Percentiles rank a stretch among this genome's conserved stretches.
Evolutionary conservation across 2,888 invertebrate species (phyloP).

Genomic region (Drosophila mettleri): DNA sequence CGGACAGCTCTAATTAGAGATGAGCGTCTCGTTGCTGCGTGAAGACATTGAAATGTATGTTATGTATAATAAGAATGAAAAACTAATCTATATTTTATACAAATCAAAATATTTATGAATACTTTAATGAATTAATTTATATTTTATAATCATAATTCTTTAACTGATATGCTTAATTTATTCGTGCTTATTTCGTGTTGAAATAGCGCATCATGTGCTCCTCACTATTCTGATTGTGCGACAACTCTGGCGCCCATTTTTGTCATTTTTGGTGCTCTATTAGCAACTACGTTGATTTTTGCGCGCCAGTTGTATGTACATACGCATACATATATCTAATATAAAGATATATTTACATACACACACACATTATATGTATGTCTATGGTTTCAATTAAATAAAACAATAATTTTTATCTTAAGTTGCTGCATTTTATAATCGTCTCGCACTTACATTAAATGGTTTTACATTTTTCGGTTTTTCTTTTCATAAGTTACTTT

Average conservation of each 20-base stretch:
- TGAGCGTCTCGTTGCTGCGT: constrained; percentile 21
- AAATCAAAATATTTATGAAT: background rate
- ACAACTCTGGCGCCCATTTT: constrained; percentile 75
- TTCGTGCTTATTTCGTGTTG: constrained; percentile 19
- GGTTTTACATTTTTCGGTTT: constrained; percentile 46
- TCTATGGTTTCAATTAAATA: constrained; percentile 3
- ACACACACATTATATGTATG: constrained; percentile 20
- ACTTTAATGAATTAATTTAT: background rate
- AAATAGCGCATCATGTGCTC: constrained; percentile 22
- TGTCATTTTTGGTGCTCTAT: constrained; percentile 66
- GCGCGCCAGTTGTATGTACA: constrained; percentile 60
- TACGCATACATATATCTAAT: constrained; percentile 41
- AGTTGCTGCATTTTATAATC: background rate
- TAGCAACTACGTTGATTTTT: constrained; percentile 62
- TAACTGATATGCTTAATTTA: background rate
- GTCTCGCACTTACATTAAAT: constrained; percentile 49
- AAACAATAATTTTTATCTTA: constrained; percentile 7
- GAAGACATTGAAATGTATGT: constrained; percentile 4
- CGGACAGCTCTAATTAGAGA: constrained; percentile 31
- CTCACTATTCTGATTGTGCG: constrained; percentile 40
- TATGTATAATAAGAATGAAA: background rate
- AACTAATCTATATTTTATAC: background rate
- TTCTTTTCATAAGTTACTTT: constrained; percentile 37
- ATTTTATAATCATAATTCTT: background rate
- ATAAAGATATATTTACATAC: constrained; percentile 42